Percentiles rank a stretch among this genome's conserved stretches.
Conservation (phyloP, 35 echinoderm and acorn worm species). For the Patiria miniata region DNA sequence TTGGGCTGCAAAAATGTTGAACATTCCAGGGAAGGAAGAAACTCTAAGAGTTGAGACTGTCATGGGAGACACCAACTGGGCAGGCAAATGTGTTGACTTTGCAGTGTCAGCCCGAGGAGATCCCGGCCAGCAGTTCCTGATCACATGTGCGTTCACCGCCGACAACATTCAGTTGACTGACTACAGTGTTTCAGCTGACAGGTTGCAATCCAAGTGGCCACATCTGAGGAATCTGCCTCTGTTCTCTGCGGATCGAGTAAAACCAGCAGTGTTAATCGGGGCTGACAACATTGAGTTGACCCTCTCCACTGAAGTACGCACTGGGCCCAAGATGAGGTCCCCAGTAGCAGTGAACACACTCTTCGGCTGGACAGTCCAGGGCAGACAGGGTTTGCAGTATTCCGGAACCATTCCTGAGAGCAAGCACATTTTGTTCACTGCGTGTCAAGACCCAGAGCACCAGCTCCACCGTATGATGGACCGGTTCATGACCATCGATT, state of each 20-base stretch:
- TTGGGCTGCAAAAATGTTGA: background rate
- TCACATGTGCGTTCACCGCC: too few relatives aligned
- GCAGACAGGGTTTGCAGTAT: slow-evolving; percentile 26
- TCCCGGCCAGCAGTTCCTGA: too few relatives aligned
- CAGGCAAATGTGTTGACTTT: slow-evolving; percentile 35
- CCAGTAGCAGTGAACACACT: slow-evolving; percentile 35
- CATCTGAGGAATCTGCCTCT: background rate
- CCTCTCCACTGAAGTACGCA: background rate
- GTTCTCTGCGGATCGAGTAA: background rate
- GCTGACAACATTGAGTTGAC: slow-evolving; percentile 33
- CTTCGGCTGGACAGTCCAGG: slow-evolving; percentile 38
- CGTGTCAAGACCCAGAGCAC: background rate
- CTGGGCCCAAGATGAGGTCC: background rate
- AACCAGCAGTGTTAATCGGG: slow-evolving; percentile 10
- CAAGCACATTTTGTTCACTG: slow-evolving; percentile 8
- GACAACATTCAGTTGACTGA: too few relatives aligned
- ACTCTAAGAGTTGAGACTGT: slow-evolving; percentile 7
- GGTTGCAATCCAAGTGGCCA: slow-evolving; percentile 11
- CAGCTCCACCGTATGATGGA: slow-evolving; percentile 27
- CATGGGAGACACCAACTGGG: slow-evolving; percentile 21
- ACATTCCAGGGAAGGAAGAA: background rate
- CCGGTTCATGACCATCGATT: slow-evolving; percentile 27
- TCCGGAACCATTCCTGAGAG: background rate
- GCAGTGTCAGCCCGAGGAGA: background rate
- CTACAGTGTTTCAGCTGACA: background rate